Evolutionary conservation across 2,888 invertebrate species (phyloP).

Genomic region (Nasonovia ribisnigri): DNA sequence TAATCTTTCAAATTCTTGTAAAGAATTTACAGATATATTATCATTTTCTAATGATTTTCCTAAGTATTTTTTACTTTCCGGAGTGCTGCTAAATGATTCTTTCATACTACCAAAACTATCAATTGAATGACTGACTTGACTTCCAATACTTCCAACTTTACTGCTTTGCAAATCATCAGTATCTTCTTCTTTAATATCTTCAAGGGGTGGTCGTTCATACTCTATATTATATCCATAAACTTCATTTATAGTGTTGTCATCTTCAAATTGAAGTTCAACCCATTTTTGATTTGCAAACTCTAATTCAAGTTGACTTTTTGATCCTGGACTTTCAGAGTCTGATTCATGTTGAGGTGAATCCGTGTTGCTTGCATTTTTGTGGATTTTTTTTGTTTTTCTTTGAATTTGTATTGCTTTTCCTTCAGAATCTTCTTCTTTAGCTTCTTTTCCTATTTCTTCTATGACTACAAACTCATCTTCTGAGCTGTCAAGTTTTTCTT

Average conservation of each 20-base stretch:
- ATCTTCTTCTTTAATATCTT: conserved; percentile 94
- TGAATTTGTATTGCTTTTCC: conserved; percentile 85
- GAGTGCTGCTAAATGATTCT: conserved; percentile 91
- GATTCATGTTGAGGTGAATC: conserved; percentile 68
- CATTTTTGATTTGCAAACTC: conserved; percentile 83
- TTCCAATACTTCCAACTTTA: conserved; percentile 82
- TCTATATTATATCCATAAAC: conserved; percentile 81
- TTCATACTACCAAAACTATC: conserved; percentile 84
- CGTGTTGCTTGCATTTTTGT: conserved; percentile 75
- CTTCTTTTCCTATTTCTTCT: conserved; percentile 89
- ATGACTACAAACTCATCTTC: conserved; percentile 90
- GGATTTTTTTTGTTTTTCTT: conserved; percentile 75
- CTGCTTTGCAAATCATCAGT: conserved; percentile 85
- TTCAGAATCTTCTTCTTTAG: conserved; percentile 84
- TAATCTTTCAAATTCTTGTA: conserved; percentile 94
- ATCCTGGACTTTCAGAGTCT: conserved; percentile 69
- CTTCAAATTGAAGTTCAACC: conserved; percentile 91
- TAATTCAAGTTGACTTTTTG: conserved; percentile 70
- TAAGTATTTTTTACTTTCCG: conserved; percentile 89
- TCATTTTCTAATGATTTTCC: conserved; percentile 88
- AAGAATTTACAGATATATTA: conserved; percentile 90
- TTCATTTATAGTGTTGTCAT: conserved; percentile 76
- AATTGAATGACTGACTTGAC: conserved; percentile 80
- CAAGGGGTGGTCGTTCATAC: conserved; percentile 85
- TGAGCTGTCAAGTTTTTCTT: conserved; percentile 84